Base-by-base conservation (phyloP, 2,888 invertebrate genomes). In the Nephrocerus scutellatus region DNA sequence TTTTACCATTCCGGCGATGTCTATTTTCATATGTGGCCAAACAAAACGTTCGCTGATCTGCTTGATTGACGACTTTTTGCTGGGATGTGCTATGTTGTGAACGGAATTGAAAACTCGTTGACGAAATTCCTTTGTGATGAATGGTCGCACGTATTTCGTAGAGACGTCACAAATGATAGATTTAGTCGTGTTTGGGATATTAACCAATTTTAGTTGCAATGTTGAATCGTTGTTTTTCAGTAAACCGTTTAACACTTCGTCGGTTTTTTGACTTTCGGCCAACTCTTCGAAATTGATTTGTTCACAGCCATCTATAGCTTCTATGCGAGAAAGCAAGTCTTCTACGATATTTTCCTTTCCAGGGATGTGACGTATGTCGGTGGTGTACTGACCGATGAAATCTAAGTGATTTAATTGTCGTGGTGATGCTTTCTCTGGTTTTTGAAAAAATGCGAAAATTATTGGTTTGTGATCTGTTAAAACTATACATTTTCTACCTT, bases 251-350 rank as follows among this genome's bases (percentile, higher is more conserved):
- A 39, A 18, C 13, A 30, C 34, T 4, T 14, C 10, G 12, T 34
- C 30, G 8, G 7, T 18, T 6, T 34, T n/a, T 30, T 39, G 30
- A 5, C 21, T 15, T 9, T 6, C 6, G 5, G 39, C 24, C 3
- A 39, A 20, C 19, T 25, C 26, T 23, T 34, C 30, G 18, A 39
- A 39, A n/a, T 39, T 34, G 15, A 39, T 14, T 15, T 9, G 9
- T 23, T 39, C 34, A 7, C 25, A 15, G 18, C 19, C 3, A 10
- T 39, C n/a, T 6, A 18, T 24, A 30, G 39, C 39, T 21, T 41
- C 35, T 19, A 40, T 37, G 8, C 37, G 26, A 6, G 42, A 42
- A 2, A 45, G 36, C n/a, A 16, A n/a, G 20, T 43, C 39, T 10
- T 36, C 43, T 5, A 30, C 29, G 19, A 30, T 34, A 22, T 42